Percentiles rank a stretch among this genome's conserved stretches.
These are phyloP conservation scores for Charanyca ferruginea DNA, from an alignment of 2,888 invertebrate species.

Conservation along the genomic window DNA sequence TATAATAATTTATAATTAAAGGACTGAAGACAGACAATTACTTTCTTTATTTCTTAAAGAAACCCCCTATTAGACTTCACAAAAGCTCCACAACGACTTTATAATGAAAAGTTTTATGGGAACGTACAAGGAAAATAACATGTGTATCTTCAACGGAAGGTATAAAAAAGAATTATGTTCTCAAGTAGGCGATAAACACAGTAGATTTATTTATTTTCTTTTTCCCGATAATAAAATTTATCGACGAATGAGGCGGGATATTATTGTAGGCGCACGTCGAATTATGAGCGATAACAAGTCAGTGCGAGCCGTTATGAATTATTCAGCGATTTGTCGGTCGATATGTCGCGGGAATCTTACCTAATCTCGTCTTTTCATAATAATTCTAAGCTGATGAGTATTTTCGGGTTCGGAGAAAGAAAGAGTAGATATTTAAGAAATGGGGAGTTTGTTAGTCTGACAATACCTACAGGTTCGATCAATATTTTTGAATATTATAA, in stretches of 20 bases:
- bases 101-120: background rate
- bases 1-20: too few relatives aligned
- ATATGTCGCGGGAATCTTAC: conserved; percentile 51
- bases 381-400: conserved; percentile 26
- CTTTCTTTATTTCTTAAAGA: background rate
- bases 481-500: too few relatives aligned
- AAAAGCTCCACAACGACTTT: background rate
- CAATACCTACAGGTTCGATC: too few relatives aligned
- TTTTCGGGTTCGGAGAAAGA: background rate
- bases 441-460: too few relatives aligned
- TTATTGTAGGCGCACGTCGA: conserved; percentile 67
- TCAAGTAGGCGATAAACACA: conserved; percentile 41
- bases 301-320: conserved; percentile 66
- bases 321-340: conserved; percentile 67
- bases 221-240: conserved; percentile 57
- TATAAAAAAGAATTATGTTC: conserved; percentile 46
- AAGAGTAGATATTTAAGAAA: too few relatives aligned
- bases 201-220: conserved; percentile 48
- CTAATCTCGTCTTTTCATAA: conserved; percentile 41
- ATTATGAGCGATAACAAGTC: conserved; percentile 73
- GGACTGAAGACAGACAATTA: too few relatives aligned
- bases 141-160: conserved; percentile 22
- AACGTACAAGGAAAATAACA: conserved; percentile 9
- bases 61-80: background rate
- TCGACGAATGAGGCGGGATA: conserved; percentile 61